Conservation (phyloP, 2,797 vertebrate species). For the Lagocephalus sceleratus region DNA sequence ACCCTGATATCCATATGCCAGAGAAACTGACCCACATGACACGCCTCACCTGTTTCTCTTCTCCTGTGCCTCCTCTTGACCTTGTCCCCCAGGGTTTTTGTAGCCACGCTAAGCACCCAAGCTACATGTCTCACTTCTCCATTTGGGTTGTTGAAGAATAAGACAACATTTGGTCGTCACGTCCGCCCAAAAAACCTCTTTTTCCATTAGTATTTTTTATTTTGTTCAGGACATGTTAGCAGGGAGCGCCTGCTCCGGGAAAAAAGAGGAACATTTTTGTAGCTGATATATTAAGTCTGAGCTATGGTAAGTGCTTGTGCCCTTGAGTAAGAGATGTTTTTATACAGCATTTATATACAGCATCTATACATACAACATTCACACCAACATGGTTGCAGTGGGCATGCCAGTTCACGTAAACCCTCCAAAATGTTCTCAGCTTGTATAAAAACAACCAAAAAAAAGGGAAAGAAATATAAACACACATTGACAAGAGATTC, state of each 20-base stretch:
- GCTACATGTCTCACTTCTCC: conserved; percentile 3
- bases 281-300: conserved; percentile 79
- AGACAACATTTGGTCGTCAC: conserved; percentile 39
- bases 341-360: conserved; percentile 86
- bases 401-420: conserved; percentile 50
- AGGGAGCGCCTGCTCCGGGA: conserved; percentile 66
- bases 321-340: conserved; percentile 78
- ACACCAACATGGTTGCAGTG: conserved; percentile 65
- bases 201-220: conserved; percentile 76
- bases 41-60: conserved; percentile 23
- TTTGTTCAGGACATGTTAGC: conserved; percentile 68
- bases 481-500: conserved; percentile 52
- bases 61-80: conserved; percentile 48
- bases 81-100: conserved; percentile 30
- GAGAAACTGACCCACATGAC: conserved; percentile 9
- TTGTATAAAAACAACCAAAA: conserved; percentile 35
- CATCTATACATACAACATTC: conserved; percentile 83
- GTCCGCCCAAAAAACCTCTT: conserved; percentile 55
- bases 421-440: conserved; percentile 52
- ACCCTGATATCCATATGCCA: neutral
- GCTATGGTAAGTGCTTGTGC: conserved; percentile 77
- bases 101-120: too few relatives aligned
- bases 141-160: conserved; percentile 3
- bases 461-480: conserved; percentile 50
- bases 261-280: conserved; percentile 70